Evolutionary conservation across 2,888 invertebrate genomes (phyloP), one percentile per base, ranked within the genome.

Genomic region (Metalampra italica): DNA sequence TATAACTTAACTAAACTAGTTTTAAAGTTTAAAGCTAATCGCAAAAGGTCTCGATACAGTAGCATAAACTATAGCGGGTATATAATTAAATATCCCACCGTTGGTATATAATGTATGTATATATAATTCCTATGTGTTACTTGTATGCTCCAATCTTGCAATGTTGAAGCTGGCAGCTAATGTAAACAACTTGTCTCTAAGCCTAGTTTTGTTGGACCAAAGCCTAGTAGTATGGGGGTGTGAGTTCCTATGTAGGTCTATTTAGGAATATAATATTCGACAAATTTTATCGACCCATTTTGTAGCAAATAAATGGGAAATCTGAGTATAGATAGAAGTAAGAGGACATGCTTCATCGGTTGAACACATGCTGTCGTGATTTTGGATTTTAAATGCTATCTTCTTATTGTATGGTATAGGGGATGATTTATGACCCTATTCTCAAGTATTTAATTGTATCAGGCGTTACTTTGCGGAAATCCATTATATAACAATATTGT

Each of bases 81-180:
- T 77, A 68, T 64, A 57, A 68, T 68, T 62, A 66, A 74, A 71
- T 60, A 71, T 88, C 88, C 87, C 88, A 88, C 88, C 87, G 86
- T 85, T 73, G 64, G 53, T 76, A 72, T 64, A 22, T 22, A 3
- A 63, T 76, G 72, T 83, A 80, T 71, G n/a, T n/a, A 79, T 82
- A 79, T 62, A 64, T 74, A 61, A 56, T 51, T 38, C 38, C 29
- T 63, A 43, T 54, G 40, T 66, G 56, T 68, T 60, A 55, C 58
- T 56, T 71, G 57, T 66, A 57, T 64, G 60, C 14, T 45, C 38
- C 39, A 39, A 39, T 38, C 4, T 64, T 66, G 61, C 59, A 62
- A 58, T 60, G 62, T 71, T 70, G 60, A 65, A 57, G 56, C 60
- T 65, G 70, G 71, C 72, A 71, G 68, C 42, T 42, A 12, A 60